A percentile compares a stretch with the other conserved stretches of the same genome.
Conservation (phyloP, 2,888 invertebrate genomes). For the Drosophila melanosoma region DNA sequence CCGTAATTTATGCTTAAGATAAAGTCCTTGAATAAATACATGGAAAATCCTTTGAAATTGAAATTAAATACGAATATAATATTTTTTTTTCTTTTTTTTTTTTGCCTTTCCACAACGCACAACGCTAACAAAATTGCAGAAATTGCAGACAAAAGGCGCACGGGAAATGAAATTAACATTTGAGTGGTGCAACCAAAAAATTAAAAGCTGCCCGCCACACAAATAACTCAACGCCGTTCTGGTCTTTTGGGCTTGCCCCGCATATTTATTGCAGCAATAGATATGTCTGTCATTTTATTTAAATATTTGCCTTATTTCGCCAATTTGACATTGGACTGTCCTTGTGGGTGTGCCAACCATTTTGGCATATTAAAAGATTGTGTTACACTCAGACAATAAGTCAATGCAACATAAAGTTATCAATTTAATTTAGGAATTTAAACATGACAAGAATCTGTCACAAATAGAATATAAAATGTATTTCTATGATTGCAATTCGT, state of each 20-base stretch:
- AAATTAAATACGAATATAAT: slow-evolving; percentile 81
- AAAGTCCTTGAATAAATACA: slow-evolving; percentile 82
- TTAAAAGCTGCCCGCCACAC: slow-evolving; percentile 58
- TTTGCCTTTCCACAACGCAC: slow-evolving; percentile 32
- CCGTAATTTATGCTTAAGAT: slow-evolving; percentile 81
- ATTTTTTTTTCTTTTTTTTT: slow-evolving; percentile 50
- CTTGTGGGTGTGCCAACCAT: slow-evolving; percentile 22
- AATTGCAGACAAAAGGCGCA: slow-evolving; percentile 74
- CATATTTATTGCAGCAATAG: slow-evolving; percentile 71
- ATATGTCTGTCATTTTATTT: slow-evolving; percentile 61
- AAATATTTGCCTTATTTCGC: slow-evolving; percentile 44
- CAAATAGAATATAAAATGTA: not conserved
- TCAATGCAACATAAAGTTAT: not conserved
- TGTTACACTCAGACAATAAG: not conserved
- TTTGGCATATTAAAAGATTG: slow-evolving; percentile 55
- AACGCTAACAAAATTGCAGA: slow-evolving; percentile 44
- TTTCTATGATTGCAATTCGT: not conserved
- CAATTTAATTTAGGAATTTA: not conserved
- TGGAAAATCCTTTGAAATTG: slow-evolving; percentile 81
- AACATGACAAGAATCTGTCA: not conserved
- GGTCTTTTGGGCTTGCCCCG: slow-evolving; percentile 24
- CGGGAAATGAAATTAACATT: slow-evolving; percentile 79
- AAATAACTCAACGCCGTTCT: slow-evolving; percentile 32
- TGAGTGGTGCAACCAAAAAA: slow-evolving; percentile 76
- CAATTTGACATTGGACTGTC: slow-evolving; percentile 3